These are phyloP conservation scores for Drosophila silvestris DNA, from an alignment of 2,888 invertebrate species.

Conservation along the genomic window DNA sequence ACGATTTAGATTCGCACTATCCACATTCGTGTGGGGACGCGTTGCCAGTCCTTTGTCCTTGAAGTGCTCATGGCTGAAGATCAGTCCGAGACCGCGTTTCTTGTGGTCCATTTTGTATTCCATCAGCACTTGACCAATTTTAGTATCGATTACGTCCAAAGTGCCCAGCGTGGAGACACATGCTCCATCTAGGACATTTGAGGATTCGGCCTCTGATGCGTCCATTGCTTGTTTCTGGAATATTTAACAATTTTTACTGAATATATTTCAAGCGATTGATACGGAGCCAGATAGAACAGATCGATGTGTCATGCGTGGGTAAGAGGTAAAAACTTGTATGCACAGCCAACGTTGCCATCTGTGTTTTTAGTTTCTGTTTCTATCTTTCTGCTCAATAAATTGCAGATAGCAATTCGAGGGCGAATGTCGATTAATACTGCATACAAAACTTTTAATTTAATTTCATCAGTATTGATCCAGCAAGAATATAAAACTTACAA, in stretches of 20 bases:
- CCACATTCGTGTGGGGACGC: slow-evolving; percentile 93
- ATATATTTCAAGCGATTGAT: not conserved
- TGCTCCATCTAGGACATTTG: slow-evolving; percentile 9
- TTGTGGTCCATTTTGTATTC: slow-evolving; percentile 94
- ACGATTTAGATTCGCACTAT: slow-evolving; percentile 90
- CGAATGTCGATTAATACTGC: not conserved
- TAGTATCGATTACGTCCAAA: rapidly evolving
- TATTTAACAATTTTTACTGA: not conserved
- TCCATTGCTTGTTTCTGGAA: not conserved
- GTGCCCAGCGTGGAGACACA: rapidly evolving
- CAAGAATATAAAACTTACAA: not conserved
- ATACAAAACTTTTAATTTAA: not conserved
- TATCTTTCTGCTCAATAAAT: not conserved
- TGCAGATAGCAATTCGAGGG: slow-evolving; percentile 1
- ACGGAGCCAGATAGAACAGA: not conserved
- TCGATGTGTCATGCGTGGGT: too few relatives aligned
- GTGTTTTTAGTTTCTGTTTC: rapidly evolving
- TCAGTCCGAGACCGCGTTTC: slow-evolving; percentile 92
- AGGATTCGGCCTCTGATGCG: not conserved
- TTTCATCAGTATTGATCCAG: not conserved
- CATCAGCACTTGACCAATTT: slow-evolving; percentile 48
- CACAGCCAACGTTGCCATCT: not conserved
- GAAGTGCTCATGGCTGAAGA: slow-evolving; percentile 95
- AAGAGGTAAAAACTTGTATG: not conserved
- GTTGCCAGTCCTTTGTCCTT: slow-evolving; percentile 88